phyloP scores from a whole-genome alignment of 2,888 invertebrate genomes.

The Aleiodes alternator region DNA sequence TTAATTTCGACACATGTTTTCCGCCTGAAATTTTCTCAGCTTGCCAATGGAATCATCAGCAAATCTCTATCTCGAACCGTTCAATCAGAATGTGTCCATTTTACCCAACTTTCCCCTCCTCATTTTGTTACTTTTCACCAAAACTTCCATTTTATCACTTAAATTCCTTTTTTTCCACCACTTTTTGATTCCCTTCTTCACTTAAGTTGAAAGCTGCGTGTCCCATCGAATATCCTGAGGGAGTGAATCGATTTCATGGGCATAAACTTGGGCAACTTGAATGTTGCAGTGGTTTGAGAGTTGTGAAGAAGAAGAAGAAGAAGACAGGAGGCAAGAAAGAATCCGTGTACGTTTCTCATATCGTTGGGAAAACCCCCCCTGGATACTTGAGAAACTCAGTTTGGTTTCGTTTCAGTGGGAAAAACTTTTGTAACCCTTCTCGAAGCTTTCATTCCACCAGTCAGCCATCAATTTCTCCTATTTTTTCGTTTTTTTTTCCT shows the following conservation, averaged over 20 bases:
- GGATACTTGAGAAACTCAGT: not conserved
- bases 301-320: not conserved
- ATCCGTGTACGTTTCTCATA: slow-evolving; percentile 17
- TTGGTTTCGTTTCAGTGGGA: not conserved
- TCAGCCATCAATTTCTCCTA: not conserved
- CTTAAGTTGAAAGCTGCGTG: slow-evolving; percentile 22
- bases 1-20: no score
- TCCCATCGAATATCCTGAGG: slow-evolving; percentile 16
- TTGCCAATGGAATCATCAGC: no score
- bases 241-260: slow-evolving; percentile 21
- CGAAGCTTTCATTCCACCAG: no score
- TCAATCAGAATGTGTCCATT: no score
- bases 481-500: not conserved
- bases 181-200: slow-evolving; percentile 6
- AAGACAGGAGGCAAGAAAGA: slow-evolving; percentile 6
- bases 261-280: slow-evolving; percentile 28
- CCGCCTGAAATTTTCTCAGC: no score
- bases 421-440: slow-evolving; percentile 21
- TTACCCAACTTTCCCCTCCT: no score
- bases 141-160: slow-evolving; percentile 10
- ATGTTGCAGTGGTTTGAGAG: not conserved
- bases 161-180: slow-evolving; percentile 4
- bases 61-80: no score
- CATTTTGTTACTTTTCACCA: no score
- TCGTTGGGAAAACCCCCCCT: not conserved